Evolutionary conservation across 2,113 vertebrate species (phyloP).

Genomic region (Romanogobio albipinnatus): DNA sequence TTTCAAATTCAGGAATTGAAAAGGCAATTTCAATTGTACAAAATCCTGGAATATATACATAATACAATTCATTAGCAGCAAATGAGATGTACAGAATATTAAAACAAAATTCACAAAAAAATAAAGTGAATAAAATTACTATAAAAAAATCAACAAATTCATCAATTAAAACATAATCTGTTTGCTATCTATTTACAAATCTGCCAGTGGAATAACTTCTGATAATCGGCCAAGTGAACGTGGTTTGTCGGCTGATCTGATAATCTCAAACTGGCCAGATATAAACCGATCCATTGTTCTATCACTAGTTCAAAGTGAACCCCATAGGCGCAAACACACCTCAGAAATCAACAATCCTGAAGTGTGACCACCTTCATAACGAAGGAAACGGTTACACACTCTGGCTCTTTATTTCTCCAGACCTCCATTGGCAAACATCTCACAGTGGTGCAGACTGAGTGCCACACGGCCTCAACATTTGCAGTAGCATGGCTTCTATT

Average conservation of each 20-base stretch:
- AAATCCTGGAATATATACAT: neutral
- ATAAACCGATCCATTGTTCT: neutral
- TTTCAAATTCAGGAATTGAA: neutral
- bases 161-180: neutral
- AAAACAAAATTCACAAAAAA: neutral
- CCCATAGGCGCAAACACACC: neutral
- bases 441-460: neutral
- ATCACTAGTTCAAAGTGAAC: neutral
- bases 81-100: neutral
- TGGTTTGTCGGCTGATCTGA: neutral
- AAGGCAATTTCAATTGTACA: neutral
- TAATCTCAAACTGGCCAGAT: neutral
- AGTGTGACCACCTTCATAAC: neutral
- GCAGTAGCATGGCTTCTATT: constrained; percentile 25
- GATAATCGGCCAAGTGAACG: neutral
- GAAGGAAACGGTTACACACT: neutral
- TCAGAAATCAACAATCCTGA: constrained; percentile 16
- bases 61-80: neutral
- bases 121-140: neutral
- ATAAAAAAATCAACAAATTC: neutral
- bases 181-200: neutral
- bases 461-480: constrained; percentile 18
- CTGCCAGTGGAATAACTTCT: neutral
- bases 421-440: constrained; percentile 35
- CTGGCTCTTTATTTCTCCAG: constrained; percentile 1